Evolutionary conservation across 1,140 invertebrate genomes (phyloP), one percentile per base, ranked within the genome.

Genomic region (Acromyrmex charruanus): DNA sequence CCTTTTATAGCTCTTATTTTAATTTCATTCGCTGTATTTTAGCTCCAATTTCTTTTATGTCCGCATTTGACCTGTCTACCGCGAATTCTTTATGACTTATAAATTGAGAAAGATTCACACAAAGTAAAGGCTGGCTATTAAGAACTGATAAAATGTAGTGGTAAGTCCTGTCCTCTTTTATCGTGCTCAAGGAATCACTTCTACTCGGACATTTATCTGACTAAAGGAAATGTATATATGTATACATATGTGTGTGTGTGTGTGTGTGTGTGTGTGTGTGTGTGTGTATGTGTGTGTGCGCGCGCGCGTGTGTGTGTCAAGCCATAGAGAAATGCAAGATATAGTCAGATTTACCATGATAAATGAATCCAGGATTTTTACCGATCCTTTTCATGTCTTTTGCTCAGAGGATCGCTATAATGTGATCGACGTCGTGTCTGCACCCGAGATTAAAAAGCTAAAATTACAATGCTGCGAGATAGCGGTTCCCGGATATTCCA

Each of bases 341-440:
- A 16, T 35, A 66, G 61, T 58, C 35, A 59, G 51, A 81, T 71
- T 81, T 58, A 59, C 10, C 10, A 69, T 72, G 65, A 81, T 71
- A 81, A 81, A 81, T 81, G 66, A 21, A 81, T 81, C 21, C 49
- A n/a, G 63, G 63, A 80, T 39, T 69, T 81, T 58, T 71, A 58
- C 31, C 31, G 66, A 81, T 58, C 18, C 18, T 21, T 81, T 58
- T 31, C 51, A 28, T 12, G 31, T 80, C 28, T 21, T 80, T 68
- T 21, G 16, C 16, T 25, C n/a, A 49, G 10, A 72, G 51, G 21
- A 72, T 72, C 66, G 31, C 10, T 21, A 71, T 81, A 81, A 81
- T 58, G 51, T 35, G 66, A 71, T 72, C 66, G 66, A 71, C 79
- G 21, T 71, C 16, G 66, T 53, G 49, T 81, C 51, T 81, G 31